A percentile compares a stretch with the other conserved stretches of the same genome.
These are phyloP conservation scores for Microctonus aethiopoides DNA, from an alignment of 2,888 invertebrate genomes.

Conservation along the genomic window DNA sequence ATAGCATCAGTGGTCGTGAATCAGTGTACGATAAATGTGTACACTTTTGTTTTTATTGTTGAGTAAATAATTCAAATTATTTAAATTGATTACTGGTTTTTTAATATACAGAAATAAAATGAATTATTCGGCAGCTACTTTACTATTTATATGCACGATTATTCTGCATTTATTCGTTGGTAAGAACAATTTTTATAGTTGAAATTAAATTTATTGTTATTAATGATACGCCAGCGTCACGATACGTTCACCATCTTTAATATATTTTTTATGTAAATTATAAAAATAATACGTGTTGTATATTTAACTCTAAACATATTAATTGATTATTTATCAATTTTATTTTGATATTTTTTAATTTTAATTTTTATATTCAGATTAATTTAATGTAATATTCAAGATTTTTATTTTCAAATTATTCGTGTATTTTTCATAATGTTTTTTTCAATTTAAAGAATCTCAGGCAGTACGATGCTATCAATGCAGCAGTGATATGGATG, in stretches of 20 bases:
- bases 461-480: conserved; percentile 90
- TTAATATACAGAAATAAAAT: conserved; percentile 25
- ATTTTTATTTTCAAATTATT: too few species aligned
- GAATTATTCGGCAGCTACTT: conserved; percentile 16
- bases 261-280: too few species aligned
- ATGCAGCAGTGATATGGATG: conserved; percentile 89
- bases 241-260: too few species aligned
- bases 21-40: conserved; percentile 38
- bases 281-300: too few species aligned
- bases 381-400: too few species aligned
- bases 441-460: conserved; percentile 43
- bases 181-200: conserved; percentile 34
- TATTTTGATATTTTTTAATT: too few species aligned
- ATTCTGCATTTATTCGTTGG: conserved; percentile 39
- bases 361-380: too few species aligned
- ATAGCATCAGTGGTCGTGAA: conserved; percentile 32
- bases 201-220: neutral
- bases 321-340: too few species aligned
- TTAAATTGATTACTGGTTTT: neutral
- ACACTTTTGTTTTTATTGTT: conserved; percentile 19
- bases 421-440: conserved; percentile 9
- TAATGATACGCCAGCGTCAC: too few species aligned
- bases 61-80: neutral
- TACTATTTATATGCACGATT: conserved; percentile 19
- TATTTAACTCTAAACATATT: too few species aligned